Evolutionary conservation across 64 coral and sea anemone genomes (phyloP), one percentile per base, ranked within the genome.

Genomic region (Stichodactyla mertensii): DNA sequence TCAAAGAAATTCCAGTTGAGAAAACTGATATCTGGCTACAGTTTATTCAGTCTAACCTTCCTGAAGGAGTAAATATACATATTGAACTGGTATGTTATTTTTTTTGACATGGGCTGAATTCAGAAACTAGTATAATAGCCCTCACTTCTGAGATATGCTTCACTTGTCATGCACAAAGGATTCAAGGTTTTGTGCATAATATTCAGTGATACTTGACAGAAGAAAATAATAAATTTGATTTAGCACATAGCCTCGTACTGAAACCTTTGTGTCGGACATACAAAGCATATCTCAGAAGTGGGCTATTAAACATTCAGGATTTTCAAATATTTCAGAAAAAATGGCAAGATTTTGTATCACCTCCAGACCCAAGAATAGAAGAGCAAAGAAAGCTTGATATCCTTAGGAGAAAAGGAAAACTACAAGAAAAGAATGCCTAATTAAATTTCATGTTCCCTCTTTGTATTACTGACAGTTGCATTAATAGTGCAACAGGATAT

Each of bases 311-410:
- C 36, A 45, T 45, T 45, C 1, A 45, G 3, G 1, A 61, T 55
- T 45, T 55, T 70, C 55, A 79, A 74, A 62, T 77, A 18, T 61
- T 61, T 64, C 60, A 96, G 94, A 93, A 96, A 96, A 96, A 87
- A 23, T 96, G 94, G 94, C 91, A 96, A 84, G 94, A 96, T 67
- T 93, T 71, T 87, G 94, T 96, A 10, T 88, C 91, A 13, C 94
- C 94, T 52, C 94, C 94, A 20, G 94, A 96, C 57, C 94, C 94
- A 54, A 86, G 91, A 16, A 83, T 92, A 20, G 74, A 92, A 7
- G 94, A 92, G 70, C 91, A 90, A 69, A 80, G 91, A 55, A 86
- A 87, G 13, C 60, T 93, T 23, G 91, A 92, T 8, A 89, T 89
- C n/a, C 80, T 92, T 52, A 87, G 91, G 9, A 90, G 77, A 83